Conservation (phyloP, 2,113 vertebrate genomes). For the Oncorhynchus nerka region DNA sequence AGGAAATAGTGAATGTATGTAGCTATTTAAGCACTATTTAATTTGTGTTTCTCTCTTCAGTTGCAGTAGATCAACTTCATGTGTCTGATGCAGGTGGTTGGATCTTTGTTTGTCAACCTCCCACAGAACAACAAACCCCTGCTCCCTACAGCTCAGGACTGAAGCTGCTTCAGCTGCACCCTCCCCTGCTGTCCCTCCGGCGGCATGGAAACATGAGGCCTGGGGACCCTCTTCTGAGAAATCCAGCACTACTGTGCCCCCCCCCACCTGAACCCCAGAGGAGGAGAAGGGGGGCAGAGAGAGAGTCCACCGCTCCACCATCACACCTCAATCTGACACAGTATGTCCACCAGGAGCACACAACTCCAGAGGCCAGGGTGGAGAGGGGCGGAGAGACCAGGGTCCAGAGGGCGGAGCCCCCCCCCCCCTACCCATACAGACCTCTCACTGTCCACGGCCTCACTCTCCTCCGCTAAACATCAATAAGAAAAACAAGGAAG, state of each 20-base stretch:
- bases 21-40: not conserved
- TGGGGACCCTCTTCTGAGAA: constrained; percentile 57
- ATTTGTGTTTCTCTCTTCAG: constrained; percentile 60
- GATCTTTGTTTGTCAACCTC: constrained; percentile 78
- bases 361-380: constrained; percentile 16
- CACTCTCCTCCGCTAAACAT: constrained; percentile 70
- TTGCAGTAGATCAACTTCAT: constrained; percentile 87
- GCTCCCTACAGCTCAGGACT: constrained; percentile 53
- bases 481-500: constrained; percentile 72
- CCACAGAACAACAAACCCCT: constrained; percentile 62
- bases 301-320: constrained; percentile 15
- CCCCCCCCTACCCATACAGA: constrained; percentile 26
- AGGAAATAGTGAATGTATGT: not conserved
- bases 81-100: constrained; percentile 88
- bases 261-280: constrained; percentile 20
- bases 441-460: constrained; percentile 53
- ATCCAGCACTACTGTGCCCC: not conserved
- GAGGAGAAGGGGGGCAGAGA: constrained; percentile 51
- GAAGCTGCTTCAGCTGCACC: constrained; percentile 80
- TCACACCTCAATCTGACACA: constrained; percentile 46
- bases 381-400: not conserved
- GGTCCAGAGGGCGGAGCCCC: constrained; percentile 6
- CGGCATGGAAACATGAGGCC: constrained; percentile 38
- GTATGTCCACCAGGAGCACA: constrained; percentile 13
- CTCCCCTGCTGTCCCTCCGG: constrained; percentile 30